Conservation (phyloP, 2,113 vertebrate species). For the Eurystomus gularis region DNA sequence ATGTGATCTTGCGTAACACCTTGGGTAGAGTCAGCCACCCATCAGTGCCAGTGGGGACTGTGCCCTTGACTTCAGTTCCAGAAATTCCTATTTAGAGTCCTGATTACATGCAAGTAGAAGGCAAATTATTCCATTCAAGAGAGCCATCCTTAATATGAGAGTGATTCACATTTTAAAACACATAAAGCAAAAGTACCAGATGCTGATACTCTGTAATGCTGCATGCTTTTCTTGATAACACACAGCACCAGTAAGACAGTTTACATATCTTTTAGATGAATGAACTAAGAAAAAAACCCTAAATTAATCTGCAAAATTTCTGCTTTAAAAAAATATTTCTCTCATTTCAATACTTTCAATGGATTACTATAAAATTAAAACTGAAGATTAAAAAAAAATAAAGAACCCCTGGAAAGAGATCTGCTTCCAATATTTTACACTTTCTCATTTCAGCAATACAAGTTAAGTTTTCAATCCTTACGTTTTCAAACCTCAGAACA, state of each 20-base stretch:
- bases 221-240: neutral
- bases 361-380: neutral
- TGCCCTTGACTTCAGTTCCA: neutral
- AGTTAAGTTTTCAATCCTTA: neutral
- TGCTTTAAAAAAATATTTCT: neutral
- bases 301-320: neutral
- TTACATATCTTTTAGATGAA: neutral
- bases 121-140: neutral
- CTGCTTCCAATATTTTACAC: neutral
- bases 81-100: neutral
- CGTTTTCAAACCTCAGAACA: too few relatives aligned
- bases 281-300: neutral
- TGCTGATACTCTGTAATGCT: neutral
- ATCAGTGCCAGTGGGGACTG: neutral
- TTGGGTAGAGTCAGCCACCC: fast-evolving
- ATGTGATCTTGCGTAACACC: neutral
- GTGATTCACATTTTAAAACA: neutral
- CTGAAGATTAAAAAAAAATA: neutral
- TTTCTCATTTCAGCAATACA: neutral
- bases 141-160: neutral
- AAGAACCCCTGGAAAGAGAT: neutral
- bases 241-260: neutral
- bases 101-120: neutral
- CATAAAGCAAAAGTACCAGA: neutral
- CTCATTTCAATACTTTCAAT: neutral